Base-by-base conservation (phyloP, 2,888 invertebrate species). In the Pediacus dermestoides region DNA sequence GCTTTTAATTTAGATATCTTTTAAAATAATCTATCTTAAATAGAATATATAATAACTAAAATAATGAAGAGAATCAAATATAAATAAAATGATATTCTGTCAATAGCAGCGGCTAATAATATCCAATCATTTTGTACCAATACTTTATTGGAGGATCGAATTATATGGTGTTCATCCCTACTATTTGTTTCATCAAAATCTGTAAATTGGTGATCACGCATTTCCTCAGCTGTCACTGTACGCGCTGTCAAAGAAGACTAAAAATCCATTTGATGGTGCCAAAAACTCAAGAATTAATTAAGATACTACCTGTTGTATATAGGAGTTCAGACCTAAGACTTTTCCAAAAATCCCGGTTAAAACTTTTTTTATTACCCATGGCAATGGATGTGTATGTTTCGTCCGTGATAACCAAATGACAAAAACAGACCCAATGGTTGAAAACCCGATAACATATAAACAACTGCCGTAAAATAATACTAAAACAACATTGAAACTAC, bases 21-120 rank as follows among this genome's bases (percentile, higher is more conserved):
- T n/a, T n/a, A n/a, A n/a, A n/a, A n/a, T n/a, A n/a, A n/a, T n/a
- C n/a, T n/a, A n/a, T n/a, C n/a, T n/a, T n/a, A n/a, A n/a, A n/a
- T n/a, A n/a, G n/a, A n/a, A n/a, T n/a, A n/a, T n/a, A n/a, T n/a
- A n/a, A n/a, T n/a, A n/a, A n/a, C n/a, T n/a, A n/a, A n/a, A n/a
- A n/a, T n/a, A n/a, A n/a, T n/a, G n/a, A n/a, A n/a, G n/a, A n/a
- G n/a, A n/a, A n/a, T n/a, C n/a, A n/a, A n/a, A n/a, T n/a, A n/a
- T n/a, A n/a, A n/a, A n/a, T n/a, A n/a, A n/a, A n/a, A n/a, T n/a
- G n/a, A n/a, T n/a, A n/a, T n/a, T n/a, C n/a, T 73, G 64, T 82
- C 81, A 36, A 82, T 70, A 4, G 78, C 77, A 2, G 76, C 76
- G 15, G 80, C 81, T 28, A 81, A 57, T 8, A 80, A 61, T n/a